These are phyloP conservation scores for Anadara kagoshimensis DNA, from an alignment of 1,140 invertebrate genomes.

Conservation along the genomic window DNA sequence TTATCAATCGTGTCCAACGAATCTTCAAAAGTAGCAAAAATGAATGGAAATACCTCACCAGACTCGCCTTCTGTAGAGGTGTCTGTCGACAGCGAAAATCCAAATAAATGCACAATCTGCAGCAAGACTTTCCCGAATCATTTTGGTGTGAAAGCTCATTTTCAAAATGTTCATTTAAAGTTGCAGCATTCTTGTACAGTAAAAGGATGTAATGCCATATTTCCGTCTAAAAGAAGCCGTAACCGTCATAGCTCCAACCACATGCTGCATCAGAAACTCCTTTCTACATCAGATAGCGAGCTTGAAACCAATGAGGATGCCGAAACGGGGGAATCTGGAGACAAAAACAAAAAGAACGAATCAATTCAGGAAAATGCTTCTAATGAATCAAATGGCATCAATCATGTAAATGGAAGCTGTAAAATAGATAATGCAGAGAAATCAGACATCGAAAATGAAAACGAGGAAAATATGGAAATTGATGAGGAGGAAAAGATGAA, in stretches of 20 bases:
- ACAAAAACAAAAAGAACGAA: conserved; percentile 43
- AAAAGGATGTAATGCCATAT: conserved; percentile 96
- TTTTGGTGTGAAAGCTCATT: conserved; percentile 96
- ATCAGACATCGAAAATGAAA: conserved; percentile 27
- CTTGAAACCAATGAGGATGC: conserved; percentile 41
- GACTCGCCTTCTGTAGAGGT: conserved; percentile 73
- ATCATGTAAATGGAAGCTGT: neutral
- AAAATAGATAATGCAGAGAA: conserved; percentile 1
- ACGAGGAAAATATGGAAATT: conserved; percentile 22
- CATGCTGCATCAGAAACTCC: conserved; percentile 83
- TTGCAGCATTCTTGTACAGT: conserved; percentile 97
- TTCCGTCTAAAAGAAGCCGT: conserved; percentile 94
- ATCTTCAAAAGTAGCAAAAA: conserved; percentile 26
- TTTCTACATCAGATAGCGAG: conserved; percentile 57
- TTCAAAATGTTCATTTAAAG: conserved; percentile 96
- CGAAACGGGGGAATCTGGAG: neutral
- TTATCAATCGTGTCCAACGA: conserved; percentile 43
- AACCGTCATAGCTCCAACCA: conserved; percentile 94
- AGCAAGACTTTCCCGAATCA: conserved; percentile 96
- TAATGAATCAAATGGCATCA: conserved; percentile 7
- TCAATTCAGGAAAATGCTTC: conserved; percentile 31
- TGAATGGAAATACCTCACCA: conserved; percentile 22
- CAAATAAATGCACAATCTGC: conserved; percentile 90
- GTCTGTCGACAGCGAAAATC: conserved; percentile 89
- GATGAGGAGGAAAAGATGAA: conserved; percentile 34